Percentiles rank a stretch among this genome's conserved stretches.
Conservation (phyloP, 2,113 vertebrate genomes). For the Gulo gulo region DNA sequence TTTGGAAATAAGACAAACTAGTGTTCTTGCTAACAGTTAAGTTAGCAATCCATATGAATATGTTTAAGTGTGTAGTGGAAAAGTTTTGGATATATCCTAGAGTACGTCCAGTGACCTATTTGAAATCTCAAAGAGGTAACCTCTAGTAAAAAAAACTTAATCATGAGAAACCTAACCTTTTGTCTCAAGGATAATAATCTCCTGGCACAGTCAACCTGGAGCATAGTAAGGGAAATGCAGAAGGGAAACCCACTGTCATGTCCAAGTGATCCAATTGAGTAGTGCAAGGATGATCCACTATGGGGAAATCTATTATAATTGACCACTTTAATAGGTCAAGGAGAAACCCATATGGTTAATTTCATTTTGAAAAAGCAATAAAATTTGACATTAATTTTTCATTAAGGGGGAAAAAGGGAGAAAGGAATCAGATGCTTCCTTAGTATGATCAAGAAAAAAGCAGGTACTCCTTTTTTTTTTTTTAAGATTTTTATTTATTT, state of each 20-base stretch:
- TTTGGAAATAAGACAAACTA: neutral
- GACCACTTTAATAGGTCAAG: neutral
- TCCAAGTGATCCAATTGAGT: neutral
- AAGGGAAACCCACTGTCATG: neutral
- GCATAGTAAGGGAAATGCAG: neutral
- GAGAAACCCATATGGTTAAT: neutral
- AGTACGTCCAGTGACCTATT: neutral
- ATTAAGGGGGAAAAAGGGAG: neutral
- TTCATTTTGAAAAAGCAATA: neutral
- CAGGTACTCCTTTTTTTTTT: neutral
- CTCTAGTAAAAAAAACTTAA: neutral
- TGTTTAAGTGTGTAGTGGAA: neutral
- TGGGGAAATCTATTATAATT: slow-evolving; percentile 8
- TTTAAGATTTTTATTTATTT: too few relatives aligned
- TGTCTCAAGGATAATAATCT: neutral
- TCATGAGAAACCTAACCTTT: neutral
- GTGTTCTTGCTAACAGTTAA: neutral
- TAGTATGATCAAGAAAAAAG: neutral
- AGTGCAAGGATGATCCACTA: neutral
- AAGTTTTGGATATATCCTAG: neutral
- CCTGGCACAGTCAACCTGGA: neutral
- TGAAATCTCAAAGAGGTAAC: neutral
- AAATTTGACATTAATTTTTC: slow-evolving; percentile 36
- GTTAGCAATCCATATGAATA: neutral
- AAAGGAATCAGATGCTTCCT: neutral